Evolutionary conservation across 2,888 invertebrate genomes (phyloP), one percentile per base, ranked within the genome.

Genomic region (Notocelia uddmanniana): DNA sequence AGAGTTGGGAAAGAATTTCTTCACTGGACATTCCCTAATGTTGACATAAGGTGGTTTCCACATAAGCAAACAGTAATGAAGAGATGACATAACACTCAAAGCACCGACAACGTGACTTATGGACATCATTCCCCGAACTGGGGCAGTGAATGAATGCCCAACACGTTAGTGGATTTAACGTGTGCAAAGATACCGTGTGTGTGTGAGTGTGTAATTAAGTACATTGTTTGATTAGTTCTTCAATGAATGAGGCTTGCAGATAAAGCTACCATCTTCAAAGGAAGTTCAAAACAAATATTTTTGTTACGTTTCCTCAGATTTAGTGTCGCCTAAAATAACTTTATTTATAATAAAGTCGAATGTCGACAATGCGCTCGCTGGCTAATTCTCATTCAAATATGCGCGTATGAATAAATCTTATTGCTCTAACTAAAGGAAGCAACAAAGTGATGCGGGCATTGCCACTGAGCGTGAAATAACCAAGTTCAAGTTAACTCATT

Each of bases 121-220:
- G 73, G 75, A 58, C 74, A 74, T 71, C 77, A 74, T 77, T 77
- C 78, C 76, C 78, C 69, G 80, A 85, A 86, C 82, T 86, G 78
- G 85, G 82, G 76, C 85, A 85, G 79, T 81, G 77, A 86, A 85
- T 82, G 82, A 81, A 80, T 82, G 82, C 80, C 80, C 76, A 78
- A 81, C 80, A 80, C 82, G 82, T 80, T 81, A 81, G 84, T 85
- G 79, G 80, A 82, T 83, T 80, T 87, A 86, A 86, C 86, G 85
- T 87, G 83, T 79, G 80, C 79, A 60, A 72, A 72, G 54, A 59
- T 57, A 54, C 78, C 76, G 74, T 75, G 50, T 11, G 50, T 31
- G 5, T 31, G 37, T 52, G 18, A 50, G 74, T 75, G 50, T 11
- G 50, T 31, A 0, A 8, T 26, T 52, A 23, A 50, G 31, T n/a